Conservation (phyloP, 2,888 invertebrate genomes). For the Perithous albicinctus region DNA sequence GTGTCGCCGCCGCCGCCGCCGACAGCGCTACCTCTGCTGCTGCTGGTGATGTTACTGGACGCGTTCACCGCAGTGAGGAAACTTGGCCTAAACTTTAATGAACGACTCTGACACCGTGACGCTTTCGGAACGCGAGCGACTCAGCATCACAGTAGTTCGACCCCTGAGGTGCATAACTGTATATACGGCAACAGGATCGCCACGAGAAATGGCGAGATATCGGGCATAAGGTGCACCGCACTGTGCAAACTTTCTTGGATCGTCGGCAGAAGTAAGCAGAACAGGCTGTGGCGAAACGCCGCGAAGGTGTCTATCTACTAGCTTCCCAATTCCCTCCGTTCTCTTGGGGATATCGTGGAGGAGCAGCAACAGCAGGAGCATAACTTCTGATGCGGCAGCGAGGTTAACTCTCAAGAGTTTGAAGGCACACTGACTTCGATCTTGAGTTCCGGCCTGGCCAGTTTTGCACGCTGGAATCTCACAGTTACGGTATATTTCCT, state of each 20-base stretch:
- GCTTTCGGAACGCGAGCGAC: constrained; percentile 8
- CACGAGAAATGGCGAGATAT: constrained; percentile 26
- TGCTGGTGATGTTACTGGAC: constrained; percentile 49
- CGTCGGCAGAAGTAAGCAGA: constrained; percentile 40
- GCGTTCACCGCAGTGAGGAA: constrained; percentile 62
- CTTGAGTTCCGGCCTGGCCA: constrained; percentile 6
- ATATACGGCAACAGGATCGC: constrained; percentile 12
- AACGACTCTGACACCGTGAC: constrained; percentile 73
- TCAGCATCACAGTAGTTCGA: constrained; percentile 29
- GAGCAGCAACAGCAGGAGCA: constrained; percentile 28
- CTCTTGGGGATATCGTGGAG: constrained; percentile 19
- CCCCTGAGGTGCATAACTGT: constrained; percentile 12
- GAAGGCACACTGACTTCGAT: constrained; percentile 36
- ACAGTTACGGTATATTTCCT: constrained; percentile 3
- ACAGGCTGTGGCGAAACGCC: constrained; percentile 19
- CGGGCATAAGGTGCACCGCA: constrained; percentile 38
- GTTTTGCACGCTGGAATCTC: neutral
- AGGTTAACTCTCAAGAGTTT: constrained; percentile 24
- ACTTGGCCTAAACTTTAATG: constrained; percentile 80
- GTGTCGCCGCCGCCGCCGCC: constrained; percentile 29
- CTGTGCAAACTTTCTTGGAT: constrained; percentile 50
- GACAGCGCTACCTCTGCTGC: too few species aligned
- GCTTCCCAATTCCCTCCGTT: constrained; percentile 29
- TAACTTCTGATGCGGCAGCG: constrained; percentile 49
- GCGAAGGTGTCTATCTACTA: constrained; percentile 20